Evolutionary conservation across 1,140 invertebrate species (phyloP).

Genomic region (Apis cerana): DNA sequence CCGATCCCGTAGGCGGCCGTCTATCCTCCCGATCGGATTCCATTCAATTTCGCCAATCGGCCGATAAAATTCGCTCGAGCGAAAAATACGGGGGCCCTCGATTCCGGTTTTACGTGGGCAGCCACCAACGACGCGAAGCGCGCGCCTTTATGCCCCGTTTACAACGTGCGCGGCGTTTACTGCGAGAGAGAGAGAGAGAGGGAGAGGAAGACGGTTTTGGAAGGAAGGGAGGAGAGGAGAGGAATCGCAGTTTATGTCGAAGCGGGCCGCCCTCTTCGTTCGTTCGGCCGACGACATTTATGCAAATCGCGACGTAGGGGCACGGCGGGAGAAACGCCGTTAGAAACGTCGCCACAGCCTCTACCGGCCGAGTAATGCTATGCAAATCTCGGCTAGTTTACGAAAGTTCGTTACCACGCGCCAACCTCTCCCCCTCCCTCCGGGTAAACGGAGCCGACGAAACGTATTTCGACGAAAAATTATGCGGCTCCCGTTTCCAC

Average conservation of each 20-base stretch:
- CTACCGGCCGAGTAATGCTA: constrained; percentile 56
- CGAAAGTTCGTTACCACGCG: constrained; percentile 70
- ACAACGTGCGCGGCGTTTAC: constrained; percentile 37
- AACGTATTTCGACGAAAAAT: constrained; percentile 44
- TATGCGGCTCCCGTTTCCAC: background rate
- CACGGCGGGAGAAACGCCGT: constrained; percentile 51
- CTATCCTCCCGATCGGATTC: background rate
- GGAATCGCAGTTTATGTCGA: constrained; percentile 66
- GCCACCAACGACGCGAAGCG: background rate
- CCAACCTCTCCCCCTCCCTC: constrained; percentile 8
- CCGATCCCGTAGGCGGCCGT: background rate
- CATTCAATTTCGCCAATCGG: constrained; percentile 35
- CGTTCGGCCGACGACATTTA: constrained; percentile 62
- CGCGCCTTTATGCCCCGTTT: constrained; percentile 40
- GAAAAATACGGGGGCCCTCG: constrained; percentile 18
- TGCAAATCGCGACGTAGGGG: constrained; percentile 65
- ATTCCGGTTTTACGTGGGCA: constrained; percentile 36
- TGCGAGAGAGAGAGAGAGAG: constrained; percentile 9
- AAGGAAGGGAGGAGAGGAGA: constrained; percentile 31
- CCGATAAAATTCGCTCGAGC: constrained; percentile 28
- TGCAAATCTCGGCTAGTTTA: constrained; percentile 71
- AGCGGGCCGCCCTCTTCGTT: constrained; percentile 57
- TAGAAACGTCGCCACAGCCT: constrained; percentile 58
- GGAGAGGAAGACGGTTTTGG: background rate
- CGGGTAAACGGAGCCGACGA: background rate